These are phyloP conservation scores for Leptopilina boulardi DNA, from an alignment of 1,140 invertebrate genomes.

Conservation along the genomic window DNA sequence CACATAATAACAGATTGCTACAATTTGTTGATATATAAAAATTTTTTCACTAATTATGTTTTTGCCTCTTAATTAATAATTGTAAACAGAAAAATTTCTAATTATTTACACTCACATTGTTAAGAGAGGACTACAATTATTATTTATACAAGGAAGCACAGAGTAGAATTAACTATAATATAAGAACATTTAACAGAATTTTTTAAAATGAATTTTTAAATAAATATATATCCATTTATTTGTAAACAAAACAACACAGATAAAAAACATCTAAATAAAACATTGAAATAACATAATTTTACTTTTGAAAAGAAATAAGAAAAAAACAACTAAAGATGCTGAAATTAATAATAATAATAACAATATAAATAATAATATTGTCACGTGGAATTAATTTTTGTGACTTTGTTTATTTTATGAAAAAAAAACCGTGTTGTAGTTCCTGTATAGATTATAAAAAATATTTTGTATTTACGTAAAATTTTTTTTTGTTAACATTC, in stretches of 20 bases:
- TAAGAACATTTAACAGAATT: neutral
- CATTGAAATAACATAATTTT: slow-evolving; percentile 49
- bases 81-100: neutral
- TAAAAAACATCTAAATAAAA: slow-evolving; percentile 57
- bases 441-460: neutral
- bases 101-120: neutral
- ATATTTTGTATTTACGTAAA: neutral
- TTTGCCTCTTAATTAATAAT: too few species aligned
- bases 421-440: slow-evolving; percentile 10
- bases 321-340: slow-evolving; percentile 42
- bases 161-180: neutral
- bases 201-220: neutral
- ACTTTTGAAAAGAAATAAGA: slow-evolving; percentile 45
- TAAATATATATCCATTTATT: slow-evolving; percentile 52
- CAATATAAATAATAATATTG: slow-evolving; percentile 48
- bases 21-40: too few species aligned
- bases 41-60: too few species aligned
- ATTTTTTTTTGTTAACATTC: neutral
- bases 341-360: slow-evolving; percentile 49
- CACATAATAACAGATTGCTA: too few species aligned
- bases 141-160: neutral
- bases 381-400: slow-evolving; percentile 49
- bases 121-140: neutral
- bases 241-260: slow-evolving; percentile 62
- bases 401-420: slow-evolving; percentile 40